These are phyloP conservation scores for Cyprinodon tularosa DNA, from an alignment of 2,113 vertebrate species.

Conservation along the genomic window DNA sequence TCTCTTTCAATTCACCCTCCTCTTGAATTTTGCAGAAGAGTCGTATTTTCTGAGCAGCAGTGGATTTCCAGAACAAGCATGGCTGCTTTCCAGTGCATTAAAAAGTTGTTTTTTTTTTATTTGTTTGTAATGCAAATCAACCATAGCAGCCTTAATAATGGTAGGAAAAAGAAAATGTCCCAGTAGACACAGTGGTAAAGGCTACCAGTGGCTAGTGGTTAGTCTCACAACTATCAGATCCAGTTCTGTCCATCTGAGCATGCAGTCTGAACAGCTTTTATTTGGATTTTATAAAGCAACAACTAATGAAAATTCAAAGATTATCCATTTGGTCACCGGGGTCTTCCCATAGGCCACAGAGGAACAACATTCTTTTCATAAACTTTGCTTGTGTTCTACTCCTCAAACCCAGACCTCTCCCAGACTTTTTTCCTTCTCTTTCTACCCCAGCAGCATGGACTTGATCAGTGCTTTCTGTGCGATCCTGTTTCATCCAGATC, in stretches of 20 bases:
- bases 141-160: constrained; percentile 63
- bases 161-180: constrained; percentile 35
- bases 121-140: constrained; percentile 57
- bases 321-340: constrained; percentile 36
- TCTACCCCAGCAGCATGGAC: constrained; percentile 26
- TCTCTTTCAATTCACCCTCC: constrained; percentile 33
- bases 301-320: constrained; percentile 36
- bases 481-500: constrained; percentile 38
- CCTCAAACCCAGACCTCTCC: constrained; percentile 24
- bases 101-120: constrained; percentile 39
- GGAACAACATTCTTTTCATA: constrained; percentile 21
- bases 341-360: constrained; percentile 50
- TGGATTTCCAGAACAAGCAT: constrained; percentile 47
- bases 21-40: constrained; percentile 38
- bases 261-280: constrained; percentile 55
- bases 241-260: constrained; percentile 50
- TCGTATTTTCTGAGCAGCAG: constrained; percentile 46
- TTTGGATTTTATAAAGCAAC: constrained; percentile 25
- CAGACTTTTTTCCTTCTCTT: constrained; percentile 32
- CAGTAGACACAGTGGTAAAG: constrained; percentile 37
- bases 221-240: constrained; percentile 32
- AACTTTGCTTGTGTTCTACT: constrained; percentile 26
- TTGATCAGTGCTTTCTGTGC: constrained; percentile 35
- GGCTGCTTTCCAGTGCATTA: constrained; percentile 72
- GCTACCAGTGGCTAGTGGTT: constrained; percentile 41